These are phyloP conservation scores for Gila robusta DNA, from an alignment of 2,797 vertebrate genomes.

Conservation along the genomic window DNA sequence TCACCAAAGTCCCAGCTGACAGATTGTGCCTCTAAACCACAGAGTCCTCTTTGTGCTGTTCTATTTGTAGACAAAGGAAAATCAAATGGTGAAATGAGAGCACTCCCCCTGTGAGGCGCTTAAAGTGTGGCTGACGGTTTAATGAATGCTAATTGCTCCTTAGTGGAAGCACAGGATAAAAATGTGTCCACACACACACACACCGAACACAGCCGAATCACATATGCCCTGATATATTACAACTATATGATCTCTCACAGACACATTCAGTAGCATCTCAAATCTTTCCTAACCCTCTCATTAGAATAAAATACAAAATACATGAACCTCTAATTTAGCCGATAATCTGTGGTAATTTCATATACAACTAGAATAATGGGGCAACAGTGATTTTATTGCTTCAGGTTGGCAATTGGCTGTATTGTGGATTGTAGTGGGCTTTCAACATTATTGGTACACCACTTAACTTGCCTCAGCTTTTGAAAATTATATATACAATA, in stretches of 20 bases:
- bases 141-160: constrained; percentile 60
- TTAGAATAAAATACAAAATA: constrained; percentile 24
- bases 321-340: not conserved
- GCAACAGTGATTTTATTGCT: not conserved
- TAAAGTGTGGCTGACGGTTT: constrained; percentile 53
- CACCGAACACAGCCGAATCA: not conserved
- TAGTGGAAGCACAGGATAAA: constrained; percentile 46
- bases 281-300: not conserved
- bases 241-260: constrained; percentile 8
- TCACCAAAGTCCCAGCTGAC: constrained; percentile 17
- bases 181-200: constrained; percentile 29
- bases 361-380: not conserved
- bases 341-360: constrained; percentile 6
- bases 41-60: constrained; percentile 37
- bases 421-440: not conserved
- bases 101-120: constrained; percentile 45
- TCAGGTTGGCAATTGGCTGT: not conserved
- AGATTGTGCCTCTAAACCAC: constrained; percentile 40
- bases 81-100: constrained; percentile 51
- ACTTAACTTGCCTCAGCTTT: not conserved
- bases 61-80: constrained; percentile 58
- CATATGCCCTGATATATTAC: not conserved
- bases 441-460: not conserved
- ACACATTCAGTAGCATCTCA: not conserved
- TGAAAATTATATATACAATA: not conserved